A percentile compares a stretch with the other conserved stretches of the same genome.
phyloP scores from a whole-genome alignment of 1,140 invertebrate genomes.

The Euborellia annulipes region DNA sequence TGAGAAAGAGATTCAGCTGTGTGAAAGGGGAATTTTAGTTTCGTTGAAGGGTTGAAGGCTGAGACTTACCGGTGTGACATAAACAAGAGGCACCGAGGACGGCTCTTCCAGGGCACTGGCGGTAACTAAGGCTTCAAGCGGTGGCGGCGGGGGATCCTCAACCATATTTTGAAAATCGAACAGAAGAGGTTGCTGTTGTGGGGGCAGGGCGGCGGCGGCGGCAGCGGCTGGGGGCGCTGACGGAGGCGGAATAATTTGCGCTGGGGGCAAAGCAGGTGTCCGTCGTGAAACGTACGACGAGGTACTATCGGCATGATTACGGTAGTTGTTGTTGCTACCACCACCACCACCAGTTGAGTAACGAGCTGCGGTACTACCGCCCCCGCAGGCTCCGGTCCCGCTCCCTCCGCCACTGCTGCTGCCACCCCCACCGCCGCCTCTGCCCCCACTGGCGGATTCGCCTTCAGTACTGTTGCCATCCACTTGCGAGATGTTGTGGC shows the following conservation, averaged over 20 bases:
- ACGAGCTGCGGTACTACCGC: constrained; percentile 42
- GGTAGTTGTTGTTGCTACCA: constrained; percentile 27
- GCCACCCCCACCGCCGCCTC: constrained; percentile 55
- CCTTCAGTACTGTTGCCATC: constrained; percentile 74
- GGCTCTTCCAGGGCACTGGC: no score
- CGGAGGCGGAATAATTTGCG: constrained; percentile 22
- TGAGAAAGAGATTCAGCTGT: no score
- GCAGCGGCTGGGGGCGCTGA: constrained; percentile 12
- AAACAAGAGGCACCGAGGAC: no score
- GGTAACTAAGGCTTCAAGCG: no score
- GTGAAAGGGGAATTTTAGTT: no score
- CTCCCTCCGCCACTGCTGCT: constrained; percentile 44
- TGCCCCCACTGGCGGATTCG: constrained; percentile 47
- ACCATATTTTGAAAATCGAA: no score
- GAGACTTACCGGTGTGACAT: no score
- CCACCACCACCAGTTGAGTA: constrained; percentile 40
- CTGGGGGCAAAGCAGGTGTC: constrained; percentile 24
- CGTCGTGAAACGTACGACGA: constrained; percentile 31
- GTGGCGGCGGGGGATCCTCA: no score
- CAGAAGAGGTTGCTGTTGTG: no score
- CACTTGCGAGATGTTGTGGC: constrained; percentile 77
- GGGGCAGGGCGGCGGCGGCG: no score
- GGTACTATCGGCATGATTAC: neutral
- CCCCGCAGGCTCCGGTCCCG: constrained; percentile 39
- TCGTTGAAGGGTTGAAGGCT: no score